Base-by-base conservation (phyloP, 2,888 invertebrate genomes). In the Drosophila prostipennis region DNA sequence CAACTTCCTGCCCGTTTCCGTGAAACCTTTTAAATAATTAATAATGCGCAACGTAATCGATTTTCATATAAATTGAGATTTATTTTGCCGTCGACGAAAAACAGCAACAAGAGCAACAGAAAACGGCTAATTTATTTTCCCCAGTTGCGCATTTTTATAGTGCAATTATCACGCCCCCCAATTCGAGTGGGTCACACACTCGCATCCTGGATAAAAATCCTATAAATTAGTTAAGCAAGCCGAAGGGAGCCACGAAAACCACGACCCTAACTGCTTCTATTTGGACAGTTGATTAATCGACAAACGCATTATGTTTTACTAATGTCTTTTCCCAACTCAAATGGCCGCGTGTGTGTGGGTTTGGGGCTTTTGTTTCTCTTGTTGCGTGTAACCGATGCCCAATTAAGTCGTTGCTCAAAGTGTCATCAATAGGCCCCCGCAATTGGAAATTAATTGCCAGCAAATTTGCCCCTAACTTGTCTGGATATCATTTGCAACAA, bases 61-160 rank as follows among this genome's bases (percentile, higher is more conserved):
- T 87, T 85, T 85, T 87, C 84, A 80, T 87, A 87, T 85, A 85
- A 85, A 87, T 87, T 87, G 76, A 87, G 87, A 85, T 85, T 85
- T 87, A 87, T 85, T 72, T 74, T 52, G 67, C 45, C n/a, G 43
- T 52, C 52, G 10, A 52, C 19, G 29, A 36, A 48, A 52, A 60
- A 51, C 40, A 49, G 23, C 32, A 51, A 59, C 13, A 49, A 43
- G 49, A 55, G 34, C 42, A 51, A 65, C 46, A 68, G 64, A 77
- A 48, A 39, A 55, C 48, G 42, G 61, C 70, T 79, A 86, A 83
- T 83, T 86, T 83, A 80, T 76, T 76, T 71, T 79, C 59, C 78
- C 68, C 45, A 77, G 68, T 77, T 80, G 81, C 73, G 82, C 73
- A 82, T 84, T 85, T 82, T 79, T 79, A 76, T 82, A 78, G 80